Conservation (phyloP, 1,140 invertebrate species). For the Conus ventricosus region DNA sequence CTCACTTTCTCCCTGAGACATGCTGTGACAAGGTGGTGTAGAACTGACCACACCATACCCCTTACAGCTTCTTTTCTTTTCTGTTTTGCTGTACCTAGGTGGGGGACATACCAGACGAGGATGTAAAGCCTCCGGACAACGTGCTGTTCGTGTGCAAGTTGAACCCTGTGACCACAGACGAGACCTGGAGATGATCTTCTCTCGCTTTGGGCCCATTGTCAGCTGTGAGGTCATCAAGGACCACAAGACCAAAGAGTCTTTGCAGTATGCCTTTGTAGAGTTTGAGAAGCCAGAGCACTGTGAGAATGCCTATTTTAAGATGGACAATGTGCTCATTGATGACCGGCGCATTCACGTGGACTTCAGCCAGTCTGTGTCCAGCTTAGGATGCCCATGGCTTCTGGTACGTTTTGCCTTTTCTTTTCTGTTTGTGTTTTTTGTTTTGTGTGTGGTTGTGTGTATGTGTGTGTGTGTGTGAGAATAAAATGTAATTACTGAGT, state of each 20-base stretch:
- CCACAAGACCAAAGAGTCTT: conserved; percentile 92
- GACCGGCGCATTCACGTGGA: conserved; percentile 99
- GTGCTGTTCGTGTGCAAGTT: conserved; percentile 99
- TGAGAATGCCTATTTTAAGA: conserved; percentile 99
- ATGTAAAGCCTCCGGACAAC: conserved; percentile 98
- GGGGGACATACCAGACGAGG: conserved; percentile 97
- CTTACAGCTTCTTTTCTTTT: not conserved
- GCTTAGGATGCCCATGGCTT: conserved; percentile 41
- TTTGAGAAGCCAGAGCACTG: conserved; percentile 96
- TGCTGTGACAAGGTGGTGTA: too few relatives aligned
- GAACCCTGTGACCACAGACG: conserved; percentile 99
- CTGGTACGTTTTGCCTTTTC: not conserved
- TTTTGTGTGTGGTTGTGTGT: too few relatives aligned
- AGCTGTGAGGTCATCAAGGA: conserved; percentile 97
- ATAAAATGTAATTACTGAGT: too few relatives aligned
- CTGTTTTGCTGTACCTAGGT: conserved; percentile 73
- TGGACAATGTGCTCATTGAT: conserved; percentile 99
- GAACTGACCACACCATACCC: too few relatives aligned
- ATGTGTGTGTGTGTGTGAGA: too few relatives aligned
- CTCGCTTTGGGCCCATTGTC: conserved; percentile 72
- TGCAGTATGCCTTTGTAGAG: conserved; percentile 99
- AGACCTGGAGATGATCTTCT: conserved; percentile 99
- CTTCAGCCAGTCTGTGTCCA: conserved; percentile 98
- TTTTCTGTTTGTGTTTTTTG: too few relatives aligned
- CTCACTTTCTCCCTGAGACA: too few relatives aligned